Base-by-base conservation (phyloP, 1,140 invertebrate genomes). In the Tetramorium simillimum region DNA sequence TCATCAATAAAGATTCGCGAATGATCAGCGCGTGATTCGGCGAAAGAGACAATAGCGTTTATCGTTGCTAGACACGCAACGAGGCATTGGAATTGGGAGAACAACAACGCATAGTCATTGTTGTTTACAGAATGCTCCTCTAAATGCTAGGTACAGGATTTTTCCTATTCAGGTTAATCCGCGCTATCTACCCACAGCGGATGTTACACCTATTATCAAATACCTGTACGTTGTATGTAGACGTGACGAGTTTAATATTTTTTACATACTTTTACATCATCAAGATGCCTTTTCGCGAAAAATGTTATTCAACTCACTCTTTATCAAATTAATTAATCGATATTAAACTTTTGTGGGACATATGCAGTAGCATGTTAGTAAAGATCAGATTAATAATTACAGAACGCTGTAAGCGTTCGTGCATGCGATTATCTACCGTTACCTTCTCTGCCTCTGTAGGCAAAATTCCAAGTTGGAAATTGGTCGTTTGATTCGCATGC, bases 391-490 rank as follows among this genome's bases (percentile, higher is more conserved):
- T 75, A 84, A 37, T 49, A 49, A 84, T 75, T 75, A 37, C 9
- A 37, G 5, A 21, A 24, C 1, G 43, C 2, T n/a, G 33, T 49
- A 43, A 43, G 14, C 4, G 3, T 69, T 43, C 40, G 6, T 18
- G 14, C 33, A 33, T 46, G 37, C 21, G 28, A 82, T 82, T 56
- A 4, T 75, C 53, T 82, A 21, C 16, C 16, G 18, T 37, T 60
- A 73, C 60, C 28, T 84, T 73, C 24, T n/a, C 43, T 46, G 16
- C 12, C 58, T 28, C n/a, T 16, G 28, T 16, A 67, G 40, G 56
- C 73, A 69, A 43, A 76, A 88, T 75, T 73, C 60, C 37, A 24
- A 49, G 21, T 40, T 65, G 69, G 58, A 69, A 87, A 88, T 87
- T 87, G 37, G 51, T 53, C 43, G 43, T 75, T 87, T 73, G 43